Evolutionary conservation across 2,888 invertebrate species (phyloP).

Genomic region (Pristionchus mayeri): DNA sequence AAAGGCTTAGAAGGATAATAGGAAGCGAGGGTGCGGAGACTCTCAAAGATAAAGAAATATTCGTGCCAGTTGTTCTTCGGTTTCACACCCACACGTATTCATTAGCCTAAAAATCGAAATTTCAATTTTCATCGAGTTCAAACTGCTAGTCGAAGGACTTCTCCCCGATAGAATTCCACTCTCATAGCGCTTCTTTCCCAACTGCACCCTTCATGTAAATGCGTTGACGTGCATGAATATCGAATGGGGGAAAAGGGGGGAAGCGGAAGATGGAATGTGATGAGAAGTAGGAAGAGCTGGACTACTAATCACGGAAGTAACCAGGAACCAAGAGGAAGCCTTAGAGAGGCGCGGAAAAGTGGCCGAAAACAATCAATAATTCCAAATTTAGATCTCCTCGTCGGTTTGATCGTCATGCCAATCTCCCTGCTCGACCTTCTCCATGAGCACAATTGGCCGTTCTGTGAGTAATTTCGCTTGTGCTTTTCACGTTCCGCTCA

Average conservation of each 20-base stretch:
- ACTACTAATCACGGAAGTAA: not conserved
- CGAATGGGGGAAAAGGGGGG: not conserved
- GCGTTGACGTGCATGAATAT: slow-evolving; percentile 39
- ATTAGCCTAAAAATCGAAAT: not conserved
- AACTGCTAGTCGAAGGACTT: not conserved
- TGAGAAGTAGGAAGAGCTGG: not conserved
- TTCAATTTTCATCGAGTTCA: too few relatives aligned
- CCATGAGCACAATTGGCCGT: slow-evolving; percentile 75
- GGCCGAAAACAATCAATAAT: not conserved
- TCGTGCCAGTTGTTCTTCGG: too few relatives aligned
- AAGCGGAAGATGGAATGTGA: not conserved
- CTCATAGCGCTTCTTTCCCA: not conserved
- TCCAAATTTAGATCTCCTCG: slow-evolving; percentile 70
- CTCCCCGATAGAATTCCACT: not conserved
- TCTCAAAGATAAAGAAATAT: too few relatives aligned
- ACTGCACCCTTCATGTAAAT: slow-evolving; percentile 23
- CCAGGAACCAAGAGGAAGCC: not conserved
- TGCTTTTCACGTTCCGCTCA: too few relatives aligned
- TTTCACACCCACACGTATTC: not conserved
- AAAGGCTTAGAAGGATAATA: too few relatives aligned
- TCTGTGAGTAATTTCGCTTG: too few relatives aligned
- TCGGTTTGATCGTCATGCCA: slow-evolving; percentile 77
- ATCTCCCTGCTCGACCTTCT: slow-evolving; percentile 76
- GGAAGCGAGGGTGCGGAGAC: too few relatives aligned
- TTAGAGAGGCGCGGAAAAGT: too few relatives aligned